Evolutionary conservation across 2,113 vertebrate species (phyloP), one percentile per base, ranked within the genome.

Genomic region (Dromaius novaehollandiae): DNA sequence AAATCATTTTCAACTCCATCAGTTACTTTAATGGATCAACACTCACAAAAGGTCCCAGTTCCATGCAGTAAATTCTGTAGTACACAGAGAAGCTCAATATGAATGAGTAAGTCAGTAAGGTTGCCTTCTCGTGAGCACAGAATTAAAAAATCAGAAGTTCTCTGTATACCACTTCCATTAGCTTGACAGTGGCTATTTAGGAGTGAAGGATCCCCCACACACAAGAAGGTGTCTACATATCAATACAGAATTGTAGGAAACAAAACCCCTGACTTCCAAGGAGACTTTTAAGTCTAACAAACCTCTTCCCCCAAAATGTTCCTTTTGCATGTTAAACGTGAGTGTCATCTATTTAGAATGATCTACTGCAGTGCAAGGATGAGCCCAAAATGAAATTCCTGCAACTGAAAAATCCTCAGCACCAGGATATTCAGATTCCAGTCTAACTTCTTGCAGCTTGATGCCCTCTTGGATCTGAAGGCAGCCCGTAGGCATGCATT

Each of bases 381-480:
- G 7, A 89, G 5, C 9, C 38, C 77, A 24, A 89, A 91, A 32
- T 69, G 51, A 68, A 90, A 88, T 16, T 26, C 7, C 32, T 42
- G 13, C 13, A 50, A 7, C 60, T 71, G 32, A 71, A 83, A 89
- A 91, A 56, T 42, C 28, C 34, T 36, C 46, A 28, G 15, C 51
- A 82, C 21, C 17, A 36, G 36, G 20, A 70, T 3, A 48, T 34
- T 16, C 5, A 34, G 50, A 88, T 38, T 69, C 15, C 42, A 30
- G 13, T 50, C 50, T 60, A 68, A 38, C 19, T 38, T 17, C 0
- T 0, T 38, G 13, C 13, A 82, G 4, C 42, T 64, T 56, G 30
- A 93, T 15, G 25, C 7, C 5, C 8, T 86, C 56, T 46, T 48
- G 8, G 82, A 86, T 69, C n/a, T 38, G 14, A 76, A 69, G 11